These are phyloP conservation scores for Drosophila bifasciata DNA, from an alignment of 1,140 invertebrate species.

Conservation along the genomic window DNA sequence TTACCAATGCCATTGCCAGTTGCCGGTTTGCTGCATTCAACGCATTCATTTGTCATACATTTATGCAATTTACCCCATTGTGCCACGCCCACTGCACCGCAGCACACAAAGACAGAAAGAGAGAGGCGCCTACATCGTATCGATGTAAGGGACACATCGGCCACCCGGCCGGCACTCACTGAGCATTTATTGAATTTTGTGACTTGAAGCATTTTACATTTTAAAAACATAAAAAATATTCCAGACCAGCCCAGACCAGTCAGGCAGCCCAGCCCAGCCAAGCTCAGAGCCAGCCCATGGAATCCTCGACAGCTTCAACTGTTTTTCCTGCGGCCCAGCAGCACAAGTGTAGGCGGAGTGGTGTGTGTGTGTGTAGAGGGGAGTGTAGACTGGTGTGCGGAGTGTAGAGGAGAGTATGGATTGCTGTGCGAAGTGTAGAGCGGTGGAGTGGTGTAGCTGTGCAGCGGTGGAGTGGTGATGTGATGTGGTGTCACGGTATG, in stretches of 20 bases:
- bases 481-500: too few relatives aligned
- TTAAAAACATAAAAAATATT: slow-evolving; percentile 61
- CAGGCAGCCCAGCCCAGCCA: background rate
- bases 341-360: too few relatives aligned
- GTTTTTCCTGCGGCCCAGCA: background rate
- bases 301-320: slow-evolving; percentile 1
- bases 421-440: too few relatives aligned
- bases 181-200: slow-evolving; percentile 72
- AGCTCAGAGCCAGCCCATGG: background rate
- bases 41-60: slow-evolving; percentile 59
- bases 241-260: slow-evolving; percentile 45
- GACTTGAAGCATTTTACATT: slow-evolving; percentile 70
- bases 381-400: too few relatives aligned
- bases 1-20: slow-evolving; percentile 11
- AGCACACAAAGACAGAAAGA: background rate
- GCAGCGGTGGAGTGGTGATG: too few relatives aligned
- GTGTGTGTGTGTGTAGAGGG: too few relatives aligned
- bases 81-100: slow-evolving; percentile 32
- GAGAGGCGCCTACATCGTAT: too few relatives aligned
- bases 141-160: too few relatives aligned
- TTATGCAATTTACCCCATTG: slow-evolving; percentile 59
- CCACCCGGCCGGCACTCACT: too few relatives aligned
- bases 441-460: too few relatives aligned
- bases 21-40: slow-evolving; percentile 34
- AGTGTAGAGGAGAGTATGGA: too few relatives aligned